Evolutionary conservation across 1,140 invertebrate genomes (phyloP), one percentile per base, ranked within the genome.

Genomic region (Calephelis nemesis): DNA sequence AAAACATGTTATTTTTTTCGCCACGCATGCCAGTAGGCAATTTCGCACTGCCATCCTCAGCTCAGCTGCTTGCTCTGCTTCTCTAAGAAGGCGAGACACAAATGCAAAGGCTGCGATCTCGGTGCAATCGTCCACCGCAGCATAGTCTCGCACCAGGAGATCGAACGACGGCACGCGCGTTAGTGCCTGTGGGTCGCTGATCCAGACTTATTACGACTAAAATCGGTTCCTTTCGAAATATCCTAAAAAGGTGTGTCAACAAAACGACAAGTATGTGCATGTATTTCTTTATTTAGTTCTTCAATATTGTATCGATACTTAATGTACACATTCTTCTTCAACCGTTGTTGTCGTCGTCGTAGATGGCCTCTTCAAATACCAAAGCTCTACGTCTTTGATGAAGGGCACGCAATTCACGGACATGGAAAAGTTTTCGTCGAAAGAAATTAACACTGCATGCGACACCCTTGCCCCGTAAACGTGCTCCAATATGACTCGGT

Each of bases 371-470:
- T 52, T 15, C 13, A 52, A 52, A 15, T 52, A 52, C 50, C 50
- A 52, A 9, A 52, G 50, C 50, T 52, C 50, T 19, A 52, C 50
- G 13, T 52, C 50, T 52, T 52, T 52, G 13, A 52, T 52, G 50
- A 52, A 52, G 50, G 50, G 50, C 50, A 52, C 50, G 7, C 13
- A 52, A 52, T 52, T 52, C 50, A 52, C 50, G 8, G 50, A 52
- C 50, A 52, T 52, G 50, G 50, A n/a, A 52, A 52, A 52, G 13
- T 52, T 52, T 52, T 19, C 50, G 13, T 52, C 50, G 50, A 52
- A 52, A 15, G 13, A 15, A 19, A 52, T 52, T 15, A 52, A 52
- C 13, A 15, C 50, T 19, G 50, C 50, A 13, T 52, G 50, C 50
- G 50, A 52, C 13, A 52, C 50, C 50, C 13, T 52, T 6, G 50